Percentiles rank a stretch among this genome's conserved stretches.
phyloP scores from a whole-genome alignment of 1,140 invertebrate species.

The Oscheius sp. region DNA sequence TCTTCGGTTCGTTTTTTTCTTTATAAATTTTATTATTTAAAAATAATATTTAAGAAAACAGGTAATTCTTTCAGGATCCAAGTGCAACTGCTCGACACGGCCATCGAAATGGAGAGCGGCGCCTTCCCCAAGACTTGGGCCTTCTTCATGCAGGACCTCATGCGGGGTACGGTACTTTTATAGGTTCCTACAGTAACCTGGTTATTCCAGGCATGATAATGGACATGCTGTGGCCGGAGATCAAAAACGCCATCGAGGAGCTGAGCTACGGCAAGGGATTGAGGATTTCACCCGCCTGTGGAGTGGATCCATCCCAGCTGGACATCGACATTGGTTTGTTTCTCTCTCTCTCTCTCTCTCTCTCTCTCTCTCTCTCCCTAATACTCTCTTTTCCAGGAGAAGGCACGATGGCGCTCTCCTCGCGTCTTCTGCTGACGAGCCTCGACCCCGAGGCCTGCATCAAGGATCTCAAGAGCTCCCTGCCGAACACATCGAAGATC shows the following conservation, averaged over 20 bases:
- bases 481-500: conserved; percentile 56
- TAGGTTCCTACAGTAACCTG: not conserved
- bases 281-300: conserved; percentile 48
- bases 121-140: conserved; percentile 54
- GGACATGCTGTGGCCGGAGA: conserved; percentile 58
- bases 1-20: conserved; percentile 35
- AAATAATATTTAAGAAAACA: not conserved
- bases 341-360: not conserved
- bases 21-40: not conserved
- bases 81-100: conserved; percentile 52
- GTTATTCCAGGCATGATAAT: conserved; percentile 56
- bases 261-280: conserved; percentile 53
- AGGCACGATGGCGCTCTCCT: conserved; percentile 49
- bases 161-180: conserved; percentile 42
- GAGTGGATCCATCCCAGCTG: conserved; percentile 49
- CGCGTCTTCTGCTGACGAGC: conserved; percentile 41
- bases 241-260: conserved; percentile 54
- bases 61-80: conserved; percentile 33
- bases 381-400: conserved; percentile 32
- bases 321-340: conserved; percentile 19
- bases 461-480: conserved; percentile 49
- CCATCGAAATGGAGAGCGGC: conserved; percentile 52
- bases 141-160: conserved; percentile 55
- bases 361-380: too few relatives aligned
- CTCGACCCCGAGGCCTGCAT: conserved; percentile 44